Conservation (phyloP, 2,888 invertebrate species). For the Drosophila incognita region DNA sequence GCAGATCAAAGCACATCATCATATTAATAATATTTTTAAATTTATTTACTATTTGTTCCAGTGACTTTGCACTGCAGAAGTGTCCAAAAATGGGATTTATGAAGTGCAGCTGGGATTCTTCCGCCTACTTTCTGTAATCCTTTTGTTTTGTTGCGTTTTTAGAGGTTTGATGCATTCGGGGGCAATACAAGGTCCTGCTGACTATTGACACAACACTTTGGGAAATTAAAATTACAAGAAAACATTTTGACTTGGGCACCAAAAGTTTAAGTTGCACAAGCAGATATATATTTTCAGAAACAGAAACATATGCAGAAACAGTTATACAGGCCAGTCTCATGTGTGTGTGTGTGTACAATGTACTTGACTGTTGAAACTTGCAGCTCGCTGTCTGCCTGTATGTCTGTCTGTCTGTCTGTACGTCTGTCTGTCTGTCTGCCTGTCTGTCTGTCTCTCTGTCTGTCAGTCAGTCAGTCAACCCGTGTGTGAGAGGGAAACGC, state of each 20-base stretch:
- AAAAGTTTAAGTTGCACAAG: constrained; percentile 40
- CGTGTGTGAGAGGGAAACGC: constrained; percentile 25
- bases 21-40: background rate
- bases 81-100: background rate
- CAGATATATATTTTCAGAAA: constrained; percentile 7
- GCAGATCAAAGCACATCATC: background rate
- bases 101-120: background rate
- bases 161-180: constrained; percentile 1
- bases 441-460: constrained; percentile 3
- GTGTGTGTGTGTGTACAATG: constrained; percentile 15
- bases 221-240: constrained; percentile 81
- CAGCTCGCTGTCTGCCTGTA: constrained; percentile 10
- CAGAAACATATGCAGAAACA: constrained; percentile 25
- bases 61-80: too few species aligned
- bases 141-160: constrained; percentile 3
- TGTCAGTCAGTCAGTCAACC: constrained; percentile 4
- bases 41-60: background rate
- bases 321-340: constrained; percentile 8
- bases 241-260: constrained; percentile 63
- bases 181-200: constrained; percentile 26
- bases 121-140: constrained; percentile 13
- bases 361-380: constrained; percentile 34
- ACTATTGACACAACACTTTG: constrained; percentile 81
- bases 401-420: constrained; percentile 6
- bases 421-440: constrained; percentile 1